A percentile compares a stretch with the other conserved stretches of the same genome.
phyloP scores from a whole-genome alignment of 2,113 vertebrate species.

The Clarias magur region DNA sequence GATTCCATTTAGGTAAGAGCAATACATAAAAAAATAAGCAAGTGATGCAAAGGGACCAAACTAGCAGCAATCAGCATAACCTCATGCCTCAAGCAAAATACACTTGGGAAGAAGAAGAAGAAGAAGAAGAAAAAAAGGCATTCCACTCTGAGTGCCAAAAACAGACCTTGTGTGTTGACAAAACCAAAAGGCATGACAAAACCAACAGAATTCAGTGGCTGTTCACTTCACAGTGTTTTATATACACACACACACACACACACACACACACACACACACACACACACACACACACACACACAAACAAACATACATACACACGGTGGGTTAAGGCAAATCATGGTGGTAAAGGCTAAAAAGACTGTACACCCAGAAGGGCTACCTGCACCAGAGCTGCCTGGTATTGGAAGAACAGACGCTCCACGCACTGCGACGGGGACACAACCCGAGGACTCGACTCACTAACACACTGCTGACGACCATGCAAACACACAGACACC shows the following conservation, averaged over 20 bases:
- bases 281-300: background rate
- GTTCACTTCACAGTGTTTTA: background rate
- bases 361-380: background rate
- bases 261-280: background rate
- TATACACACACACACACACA: background rate
- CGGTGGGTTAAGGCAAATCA: background rate
- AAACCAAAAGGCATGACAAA: background rate
- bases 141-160: background rate
- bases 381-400: conserved; percentile 61
- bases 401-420: conserved; percentile 68
- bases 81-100: conserved; percentile 32
- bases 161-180: background rate
- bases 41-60: background rate
- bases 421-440: conserved; percentile 62
- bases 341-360: background rate
- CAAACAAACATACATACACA: background rate
- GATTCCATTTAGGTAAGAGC: conserved; percentile 2
- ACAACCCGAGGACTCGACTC: conserved; percentile 29
- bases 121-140: background rate
- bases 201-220: background rate
- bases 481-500: conserved; percentile 39
- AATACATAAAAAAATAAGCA: background rate
- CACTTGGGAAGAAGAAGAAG: background rate
- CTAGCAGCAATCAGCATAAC: background rate
- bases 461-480: conserved; percentile 55